Evolutionary conservation across 1,140 invertebrate species (phyloP).

Genomic region (Galleria mellonella): DNA sequence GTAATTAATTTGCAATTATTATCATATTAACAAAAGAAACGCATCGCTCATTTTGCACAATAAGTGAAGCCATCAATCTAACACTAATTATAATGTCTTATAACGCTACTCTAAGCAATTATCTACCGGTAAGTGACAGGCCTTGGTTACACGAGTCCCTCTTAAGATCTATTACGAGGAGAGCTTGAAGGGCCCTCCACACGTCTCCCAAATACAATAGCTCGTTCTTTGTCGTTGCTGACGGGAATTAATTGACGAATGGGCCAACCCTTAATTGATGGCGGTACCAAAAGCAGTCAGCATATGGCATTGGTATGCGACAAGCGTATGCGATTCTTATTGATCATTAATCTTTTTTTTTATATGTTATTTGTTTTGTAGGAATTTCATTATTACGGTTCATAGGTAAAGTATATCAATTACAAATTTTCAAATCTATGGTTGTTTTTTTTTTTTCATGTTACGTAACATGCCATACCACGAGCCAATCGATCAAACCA

Average conservation of each 20-base stretch:
- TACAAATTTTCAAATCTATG: no score
- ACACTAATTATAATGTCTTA: constrained; percentile 12
- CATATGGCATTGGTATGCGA: constrained; percentile 3
- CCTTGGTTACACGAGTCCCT: constrained; percentile 12
- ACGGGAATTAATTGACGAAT: constrained; percentile 29
- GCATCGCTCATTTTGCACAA: not conserved
- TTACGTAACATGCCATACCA: no score
- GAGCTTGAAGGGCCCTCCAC: constrained; percentile 11
- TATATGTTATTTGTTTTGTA: not conserved
- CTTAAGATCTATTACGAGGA: constrained; percentile 22
- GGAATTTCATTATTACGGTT: not conserved
- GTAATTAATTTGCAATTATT: no score
- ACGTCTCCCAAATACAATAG: constrained; percentile 23
- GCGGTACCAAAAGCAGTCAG: constrained; percentile 6
- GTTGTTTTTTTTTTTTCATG: no score
- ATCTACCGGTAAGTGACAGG: constrained; percentile 2
- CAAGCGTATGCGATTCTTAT: not conserved
- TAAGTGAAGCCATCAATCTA: not conserved
- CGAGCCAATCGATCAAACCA: no score
- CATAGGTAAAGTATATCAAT: no score
- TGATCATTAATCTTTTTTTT: not conserved
- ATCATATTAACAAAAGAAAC: no score
- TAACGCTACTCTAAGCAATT: constrained; percentile 14
- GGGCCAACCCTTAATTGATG: constrained; percentile 21
- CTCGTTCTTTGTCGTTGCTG: constrained; percentile 22